Base-by-base conservation (phyloP, 2,888 invertebrate species). In the Isotomurus palustris region DNA sequence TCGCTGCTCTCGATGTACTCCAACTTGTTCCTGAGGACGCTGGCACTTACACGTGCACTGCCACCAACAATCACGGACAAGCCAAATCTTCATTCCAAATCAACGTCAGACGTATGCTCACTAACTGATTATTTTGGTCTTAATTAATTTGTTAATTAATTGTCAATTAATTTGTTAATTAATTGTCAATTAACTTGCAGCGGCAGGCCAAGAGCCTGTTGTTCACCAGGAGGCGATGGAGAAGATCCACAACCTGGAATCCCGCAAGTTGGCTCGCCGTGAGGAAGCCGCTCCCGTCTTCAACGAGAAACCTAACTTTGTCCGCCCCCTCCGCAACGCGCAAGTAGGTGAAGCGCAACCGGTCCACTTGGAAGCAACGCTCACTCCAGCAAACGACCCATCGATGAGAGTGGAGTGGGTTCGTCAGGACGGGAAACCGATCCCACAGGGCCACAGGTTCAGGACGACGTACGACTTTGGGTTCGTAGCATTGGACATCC, bases 381-480 rank as follows among this genome's bases (percentile, higher is more conserved):
- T 99, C 29, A 91, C 93, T 1, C 99, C 99, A 0, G 91, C 96
- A 35, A 95, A 96, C 72, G 99, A 99, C 76, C 94, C 97, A 3
- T 93, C 93, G 8, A 96, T 99, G 96, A 86, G 87, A 22, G 93
- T 99, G 10, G 96, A 97, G 78, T 99, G 97, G 99, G 95, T 84
- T 78, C 44, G 61, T 36, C 88, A 91, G 76, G 92, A 99, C 77
- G 96, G 94, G 52, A 82, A 86, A 72, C 94, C 95, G 2, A 84
- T 99, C 72, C 88, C 88, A 73, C 87, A 88, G 74, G 91, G 77
- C 73, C 95, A 95, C 75, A 84, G 97, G 67, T 97, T 95, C 78
- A 92, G 92, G 76, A 92, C 94, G 3, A 91, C 90, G 2, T 91
- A 94, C 73, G 97, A 99, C 76, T 97, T 99, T 76, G 97, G 97